phyloP scores from a whole-genome alignment of 2,797 vertebrate genomes.

The Myotis findleyi region DNA sequence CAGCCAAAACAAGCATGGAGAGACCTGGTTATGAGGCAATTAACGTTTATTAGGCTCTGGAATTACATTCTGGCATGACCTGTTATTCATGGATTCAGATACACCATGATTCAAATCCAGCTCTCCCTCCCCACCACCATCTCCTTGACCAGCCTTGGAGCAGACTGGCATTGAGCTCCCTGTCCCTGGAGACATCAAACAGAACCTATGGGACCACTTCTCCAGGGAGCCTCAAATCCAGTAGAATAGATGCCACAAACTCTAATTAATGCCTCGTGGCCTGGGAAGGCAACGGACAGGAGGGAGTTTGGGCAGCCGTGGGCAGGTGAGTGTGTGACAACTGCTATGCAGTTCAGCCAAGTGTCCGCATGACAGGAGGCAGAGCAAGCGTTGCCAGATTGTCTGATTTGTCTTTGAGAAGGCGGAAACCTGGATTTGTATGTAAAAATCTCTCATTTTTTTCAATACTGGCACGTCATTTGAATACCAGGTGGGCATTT shows the following conservation, averaged over 20 bases:
- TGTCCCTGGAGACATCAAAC: background rate
- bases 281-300: background rate
- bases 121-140: background rate
- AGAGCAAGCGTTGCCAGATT: background rate
- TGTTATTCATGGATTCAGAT: background rate
- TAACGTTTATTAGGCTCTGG: slow-evolving; percentile 49
- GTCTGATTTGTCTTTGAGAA: background rate
- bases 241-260: background rate
- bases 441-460: background rate
- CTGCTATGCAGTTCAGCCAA: background rate
- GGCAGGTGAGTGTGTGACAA: background rate
- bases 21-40: background rate
- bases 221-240: background rate
- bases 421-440: background rate
- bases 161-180: background rate
- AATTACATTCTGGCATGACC: background rate
- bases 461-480: background rate
- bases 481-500: background rate
- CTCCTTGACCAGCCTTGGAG: background rate
- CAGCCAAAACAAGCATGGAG: slow-evolving; percentile 20
- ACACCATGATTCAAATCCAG: background rate
- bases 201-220: background rate
- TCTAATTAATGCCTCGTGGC: background rate
- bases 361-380: background rate
- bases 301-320: background rate